Base-by-base conservation (phyloP, 2,113 vertebrate species). In the Alethe castanea region DNA sequence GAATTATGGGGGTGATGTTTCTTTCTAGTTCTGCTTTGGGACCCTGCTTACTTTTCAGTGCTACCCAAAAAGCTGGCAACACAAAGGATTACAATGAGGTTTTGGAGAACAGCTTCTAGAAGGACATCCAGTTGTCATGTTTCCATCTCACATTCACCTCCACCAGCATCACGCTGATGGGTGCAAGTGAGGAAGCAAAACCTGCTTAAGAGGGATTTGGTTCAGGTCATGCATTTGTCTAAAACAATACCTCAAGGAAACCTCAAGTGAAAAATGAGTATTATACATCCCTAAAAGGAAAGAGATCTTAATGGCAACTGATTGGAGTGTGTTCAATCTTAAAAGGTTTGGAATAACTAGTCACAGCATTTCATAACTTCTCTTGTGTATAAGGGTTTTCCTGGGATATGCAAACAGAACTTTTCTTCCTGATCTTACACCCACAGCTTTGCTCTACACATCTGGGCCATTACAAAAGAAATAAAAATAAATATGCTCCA, bases 151-250 rank as follows among this genome's bases (percentile, higher is more conserved):
- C 69, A 61, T 90, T 53, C 3, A 6, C 79, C 82, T 81, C 82
- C 69, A 88, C 23, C 40, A 78, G 67, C 29, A 85, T 48, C 52
- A 73, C 71, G n/a, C 33, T 83, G 60, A 85, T 81, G 66, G 45
- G 64, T 88, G 71, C 33, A 91, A 81, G n/a, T 53, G 47, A 88
- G 60, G 88, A 56, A 82, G 64, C 33, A 95, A 86, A 94, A 86
- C 44, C 36, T 83, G 52, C n/a, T 44, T 47, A 50, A 78, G 56
- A 86, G 22, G 28, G 11, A 66, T 86, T 72, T 76, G 17, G 28
- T 88, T 83, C 65, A 71, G 82, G 47, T 78, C 88, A 72, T 23
- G 50, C 19, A 60, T n/a, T 71, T 70, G 6, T 31, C 54, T 86
- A 92, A 95, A 96, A 74, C 9, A 90, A 44, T n/a, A 52, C 65